Evolutionary conservation across 2,888 invertebrate species (phyloP), one percentile per base, ranked within the genome.

Genomic region (Prosapia bicincta): DNA sequence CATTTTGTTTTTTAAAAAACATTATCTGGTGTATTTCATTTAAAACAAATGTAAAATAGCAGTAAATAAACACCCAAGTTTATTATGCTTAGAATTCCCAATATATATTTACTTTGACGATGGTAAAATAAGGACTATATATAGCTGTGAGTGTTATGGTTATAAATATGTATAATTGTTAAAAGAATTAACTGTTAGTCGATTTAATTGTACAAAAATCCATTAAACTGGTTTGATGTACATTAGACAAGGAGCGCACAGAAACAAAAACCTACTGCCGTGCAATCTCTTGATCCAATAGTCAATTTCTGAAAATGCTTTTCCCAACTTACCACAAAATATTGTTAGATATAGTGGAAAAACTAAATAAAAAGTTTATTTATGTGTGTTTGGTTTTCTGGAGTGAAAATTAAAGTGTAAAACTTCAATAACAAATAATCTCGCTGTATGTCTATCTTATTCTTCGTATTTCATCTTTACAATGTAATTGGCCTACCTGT

Each of bases 131-230:
- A 54, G 54, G 54, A 54, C 54, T 54, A 54, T 54, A 54, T 74
- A 69, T 74, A 74, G 74, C 74, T 69, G 30, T 69, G 69, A 28
- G 66, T 69, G 74, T 74, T 69, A 74, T 69, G 30, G 30, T 65
- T 74, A 74, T 74, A 74, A 74, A 74, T 74, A 74, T 74, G 74
- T 74, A 74, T 74, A 74, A 74, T 74, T 74, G 74, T 74, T 74
- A 74, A 74, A 65, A 54, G 54, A 66, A 74, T 32, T 69, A 69
- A 74, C 69, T 74, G 74, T 69, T 74, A 74, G 74, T 74, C 69
- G 65, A 74, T 54, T 74, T 74, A 74, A 69, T 28, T 74, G 74
- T 74, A 74, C 74, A 74, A 74, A 74, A 74, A 54, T 54, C 5
- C 54, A 54, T 54, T 54, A 13, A 54, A 54, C 54, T 3, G 38